Percentiles rank a stretch among this genome's conserved stretches.
phyloP scores from a whole-genome alignment of 2,888 invertebrate genomes.

The Scaptomyza flava region DNA sequence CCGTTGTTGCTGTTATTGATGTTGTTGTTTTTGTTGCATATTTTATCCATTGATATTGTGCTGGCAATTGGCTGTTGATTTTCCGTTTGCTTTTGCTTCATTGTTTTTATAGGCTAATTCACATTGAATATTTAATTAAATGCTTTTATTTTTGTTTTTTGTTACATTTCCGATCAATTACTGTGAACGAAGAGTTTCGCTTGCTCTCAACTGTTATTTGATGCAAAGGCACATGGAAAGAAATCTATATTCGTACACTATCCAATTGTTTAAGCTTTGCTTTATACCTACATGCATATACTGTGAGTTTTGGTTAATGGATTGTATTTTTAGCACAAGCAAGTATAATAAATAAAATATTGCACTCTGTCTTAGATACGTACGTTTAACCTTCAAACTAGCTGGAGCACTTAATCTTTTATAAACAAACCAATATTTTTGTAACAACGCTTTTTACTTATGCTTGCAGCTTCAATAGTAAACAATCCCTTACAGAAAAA shows the following conservation, averaged over 20 bases:
- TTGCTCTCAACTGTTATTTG: slow-evolving; percentile 10
- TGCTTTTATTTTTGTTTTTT: slow-evolving; percentile 43
- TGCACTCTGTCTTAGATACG: background rate
- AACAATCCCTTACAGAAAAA: background rate
- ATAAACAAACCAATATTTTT: background rate
- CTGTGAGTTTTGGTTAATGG: background rate
- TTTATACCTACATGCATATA: background rate
- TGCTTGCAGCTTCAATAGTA: background rate
- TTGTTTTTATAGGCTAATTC: slow-evolving; percentile 51
- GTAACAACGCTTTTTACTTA: background rate
- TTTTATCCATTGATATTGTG: slow-evolving; percentile 66
- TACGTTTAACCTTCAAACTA: background rate
- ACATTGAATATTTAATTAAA: slow-evolving; percentile 70
- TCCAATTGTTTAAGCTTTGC: background rate
- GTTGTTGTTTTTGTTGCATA: slow-evolving; percentile 38
- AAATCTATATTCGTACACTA: background rate
- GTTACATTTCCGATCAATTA: slow-evolving; percentile 53
- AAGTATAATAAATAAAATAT: background rate
- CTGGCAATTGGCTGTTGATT: slow-evolving; percentile 59
- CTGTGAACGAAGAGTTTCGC: slow-evolving; percentile 9
- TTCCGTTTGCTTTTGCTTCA: slow-evolving; percentile 37
- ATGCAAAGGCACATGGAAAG: slow-evolving; percentile 2
- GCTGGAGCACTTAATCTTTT: background rate
- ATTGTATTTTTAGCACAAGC: background rate
- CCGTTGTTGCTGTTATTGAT: slow-evolving; percentile 22